Base-by-base conservation (phyloP, 2,888 invertebrate species). In the Hirtodrosophila cameraria region DNA sequence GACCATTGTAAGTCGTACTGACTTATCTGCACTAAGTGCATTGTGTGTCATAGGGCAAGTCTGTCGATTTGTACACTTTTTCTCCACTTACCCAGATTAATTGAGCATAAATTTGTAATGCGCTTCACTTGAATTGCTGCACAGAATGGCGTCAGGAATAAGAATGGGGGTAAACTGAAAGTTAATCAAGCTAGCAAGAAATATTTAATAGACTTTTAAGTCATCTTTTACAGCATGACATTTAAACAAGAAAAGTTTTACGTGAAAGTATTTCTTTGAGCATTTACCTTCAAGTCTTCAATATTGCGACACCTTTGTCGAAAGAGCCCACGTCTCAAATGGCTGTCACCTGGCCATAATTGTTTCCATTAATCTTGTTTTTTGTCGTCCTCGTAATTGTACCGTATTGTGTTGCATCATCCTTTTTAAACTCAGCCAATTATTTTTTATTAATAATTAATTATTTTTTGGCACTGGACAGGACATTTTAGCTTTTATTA, bases 131-230 rank as follows among this genome's bases (percentile, higher is more conserved):
- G 63, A 63, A 61, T 41, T 55, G 50, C 46, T 41, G 49, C 52
- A n/a, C 53, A 45, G 28, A 54, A 18, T 43, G 18, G n/a, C 15
- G 41, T 12, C 31, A 46, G 49, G n/a, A n/a, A n/a, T 43, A 49
- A 53, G 1, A 23, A 45, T 43, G 62, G 12, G 18, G 36, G 45
- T 23, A 11, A 6, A 23, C 5, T 20, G 18, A 28, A 15, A 42
- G 33, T 39, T 28, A 42, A 52, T 30, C 20, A 66, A 35, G n/a
- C n/a, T 62, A 41, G 41, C 48, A 35, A 35, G 67, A 62, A 52
- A 59, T 54, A 53, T 68, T 73, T 73, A 67, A 73, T 60, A 74
- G 52, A 63, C 74, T 60, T 68, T 74, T 46, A 60, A 73, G 69
- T 68, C 63, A 38, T 13, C 42, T 50, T 45, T 42, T 27, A 39